These are phyloP conservation scores for Dynastes hyllus DNA, from an alignment of 2,888 invertebrate species.

Conservation along the genomic window DNA sequence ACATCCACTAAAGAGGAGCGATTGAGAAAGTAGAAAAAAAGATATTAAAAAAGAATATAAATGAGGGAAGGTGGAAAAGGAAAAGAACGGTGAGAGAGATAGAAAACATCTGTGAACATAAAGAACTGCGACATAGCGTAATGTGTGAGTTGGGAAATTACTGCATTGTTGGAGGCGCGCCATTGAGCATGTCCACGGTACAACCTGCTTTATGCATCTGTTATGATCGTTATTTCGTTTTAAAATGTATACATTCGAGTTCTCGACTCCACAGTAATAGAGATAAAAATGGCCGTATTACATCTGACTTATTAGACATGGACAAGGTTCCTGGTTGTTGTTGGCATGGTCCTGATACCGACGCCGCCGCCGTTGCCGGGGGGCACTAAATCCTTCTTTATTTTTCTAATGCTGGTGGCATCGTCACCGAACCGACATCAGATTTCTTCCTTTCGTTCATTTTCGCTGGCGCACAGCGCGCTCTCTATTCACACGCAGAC, in stretches of 20 bases:
- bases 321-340: constrained; percentile 33
- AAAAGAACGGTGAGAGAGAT: not conserved
- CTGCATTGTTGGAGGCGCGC: constrained; percentile 56
- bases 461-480: not conserved
- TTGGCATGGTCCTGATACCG: constrained; percentile 28
- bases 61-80: constrained; percentile 22
- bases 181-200: constrained; percentile 60
- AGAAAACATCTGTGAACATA: constrained; percentile 10
- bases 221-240: constrained; percentile 61
- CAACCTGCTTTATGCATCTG: constrained; percentile 61
- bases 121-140: constrained; percentile 35
- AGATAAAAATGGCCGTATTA: constrained; percentile 56
- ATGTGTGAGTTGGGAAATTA: constrained; percentile 47
- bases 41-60: constrained; percentile 32
- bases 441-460: constrained; percentile 30
- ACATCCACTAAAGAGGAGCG: constrained; percentile 16
- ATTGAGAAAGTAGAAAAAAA: constrained; percentile 24
- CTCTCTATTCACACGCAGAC: constrained; percentile 4
- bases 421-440: constrained; percentile 22
- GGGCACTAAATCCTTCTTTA: constrained; percentile 33
- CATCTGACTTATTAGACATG: constrained; percentile 37
- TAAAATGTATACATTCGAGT: constrained; percentile 59
- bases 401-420: constrained; percentile 34
- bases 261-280: constrained; percentile 55
- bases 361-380: constrained; percentile 17